Base-by-base conservation (phyloP, 2,113 vertebrate species). In the Panurus biarmicus region DNA sequence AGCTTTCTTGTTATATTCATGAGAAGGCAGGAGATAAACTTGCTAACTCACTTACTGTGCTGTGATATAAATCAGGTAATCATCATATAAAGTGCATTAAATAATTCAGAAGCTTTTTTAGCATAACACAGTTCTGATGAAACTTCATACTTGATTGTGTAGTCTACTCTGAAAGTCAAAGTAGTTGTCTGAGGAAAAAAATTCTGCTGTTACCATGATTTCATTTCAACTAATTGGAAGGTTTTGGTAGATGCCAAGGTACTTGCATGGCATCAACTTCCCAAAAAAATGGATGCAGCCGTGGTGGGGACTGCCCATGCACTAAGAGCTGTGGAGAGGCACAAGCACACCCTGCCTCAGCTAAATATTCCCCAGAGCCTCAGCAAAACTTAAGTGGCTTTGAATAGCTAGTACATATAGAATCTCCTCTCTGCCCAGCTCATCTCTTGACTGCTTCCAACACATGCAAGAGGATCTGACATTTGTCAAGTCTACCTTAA, bases 261-360 rank as follows among this genome's bases (percentile, higher is more conserved):
- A 42, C 35, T 42, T 12, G 4, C 31, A 20, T 25, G 38, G 76
- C 73, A 92, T 38, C 18, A 40, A 1, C 20, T 42, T 53, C 61
- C 35, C 18, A 9, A 29, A 26, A 19, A 83, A 73, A 12, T 0
- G 1, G 10, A 17, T 1, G 25, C 26, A 47, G 78, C 54, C 9
- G 0, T 13, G 2, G 7, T 4, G 6, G 42, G 48, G 58, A 31
- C 28, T 73, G 76, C 36, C 40, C 15, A 1, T 31, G 51, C 0
- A 0, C 65, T 21, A 21, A 13, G 29, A 78, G 44, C 73, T 62
- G n/a, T 1, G 1, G 40, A 4, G 11, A 58, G 77, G 57, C 85
- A 56, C 2, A 5, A 45, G 42, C 23, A 66, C 18, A 16, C 33
- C 28, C 56, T 31, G 29, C 67, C 40, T 45, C 0, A 0, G 26